These are phyloP conservation scores for Cryptus viduatorius DNA, from an alignment of 2,888 invertebrate species.

Conservation along the genomic window DNA sequence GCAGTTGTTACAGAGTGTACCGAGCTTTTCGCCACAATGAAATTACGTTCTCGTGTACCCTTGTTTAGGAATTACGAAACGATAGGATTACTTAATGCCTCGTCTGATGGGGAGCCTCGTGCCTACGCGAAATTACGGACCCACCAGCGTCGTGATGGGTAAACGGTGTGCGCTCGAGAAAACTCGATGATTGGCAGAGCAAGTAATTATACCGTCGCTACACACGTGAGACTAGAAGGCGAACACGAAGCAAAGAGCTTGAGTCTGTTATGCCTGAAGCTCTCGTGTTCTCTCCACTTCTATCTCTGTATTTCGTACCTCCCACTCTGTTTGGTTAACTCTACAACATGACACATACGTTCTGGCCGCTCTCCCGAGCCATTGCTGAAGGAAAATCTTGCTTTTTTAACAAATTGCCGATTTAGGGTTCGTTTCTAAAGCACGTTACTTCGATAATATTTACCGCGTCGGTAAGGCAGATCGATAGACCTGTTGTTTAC, in stretches of 20 bases:
- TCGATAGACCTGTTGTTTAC: too few species aligned
- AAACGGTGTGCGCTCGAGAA: slow-evolving; percentile 22
- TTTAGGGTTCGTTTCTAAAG: too few species aligned
- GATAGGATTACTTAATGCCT: slow-evolving; percentile 26
- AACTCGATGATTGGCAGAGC: slow-evolving; percentile 43
- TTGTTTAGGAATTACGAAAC: slow-evolving; percentile 29
- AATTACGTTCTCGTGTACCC: slow-evolving; percentile 19
- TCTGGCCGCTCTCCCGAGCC: too few species aligned
- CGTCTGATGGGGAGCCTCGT: not conserved
- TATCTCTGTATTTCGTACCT: slow-evolving; percentile 18
- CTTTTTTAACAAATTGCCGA: too few species aligned
- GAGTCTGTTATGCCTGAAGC: slow-evolving; percentile 1
- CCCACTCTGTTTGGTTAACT: slow-evolving; percentile 15
- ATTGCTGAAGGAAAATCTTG: too few species aligned
- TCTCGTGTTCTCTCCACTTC: slow-evolving; percentile 25
- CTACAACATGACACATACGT: not conserved
- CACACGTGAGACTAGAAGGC: slow-evolving; percentile 1
- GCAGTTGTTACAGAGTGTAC: not conserved
- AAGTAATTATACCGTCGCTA: slow-evolving; percentile 31
- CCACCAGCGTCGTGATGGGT: slow-evolving; percentile 14
- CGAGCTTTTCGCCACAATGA: not conserved
- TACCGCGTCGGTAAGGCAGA: too few species aligned
- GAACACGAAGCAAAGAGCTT: slow-evolving; percentile 16
- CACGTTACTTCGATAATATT: too few species aligned
- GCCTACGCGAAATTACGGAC: slow-evolving; percentile 5